phyloP scores from a whole-genome alignment of 1,140 invertebrate genomes.

The Pseudomyrmex flavicornis region DNA sequence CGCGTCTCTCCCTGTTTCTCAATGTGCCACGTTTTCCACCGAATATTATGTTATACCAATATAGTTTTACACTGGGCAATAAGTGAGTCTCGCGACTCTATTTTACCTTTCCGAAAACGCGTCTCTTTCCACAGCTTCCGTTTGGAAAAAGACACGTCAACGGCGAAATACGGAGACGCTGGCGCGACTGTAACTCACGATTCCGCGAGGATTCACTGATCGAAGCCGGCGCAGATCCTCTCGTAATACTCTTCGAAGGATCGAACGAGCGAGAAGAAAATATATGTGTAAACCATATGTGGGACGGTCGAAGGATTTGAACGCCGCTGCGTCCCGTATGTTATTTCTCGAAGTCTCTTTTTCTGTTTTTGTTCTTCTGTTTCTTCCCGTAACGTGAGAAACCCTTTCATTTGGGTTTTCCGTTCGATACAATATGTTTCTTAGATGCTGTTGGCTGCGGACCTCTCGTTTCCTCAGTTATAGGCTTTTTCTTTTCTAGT shows the following conservation, averaged over 20 bases:
- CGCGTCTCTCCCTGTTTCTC: too few relatives aligned
- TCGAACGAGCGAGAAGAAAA: slow-evolving; percentile 55
- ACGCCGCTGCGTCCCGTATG: neutral
- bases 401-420: neutral
- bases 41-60: neutral
- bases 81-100: slow-evolving; percentile 30
- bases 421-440: slow-evolving; percentile 24
- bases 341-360: neutral
- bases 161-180: slow-evolving; percentile 34
- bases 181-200: slow-evolving; percentile 63
- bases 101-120: slow-evolving; percentile 3
- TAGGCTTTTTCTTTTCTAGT: neutral
- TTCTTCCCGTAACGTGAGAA: neutral
- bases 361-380: neutral
- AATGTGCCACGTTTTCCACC: neutral
- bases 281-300: slow-evolving; percentile 54
- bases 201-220: slow-evolving; percentile 63
- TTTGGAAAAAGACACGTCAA: neutral
- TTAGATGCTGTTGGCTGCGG: neutral
- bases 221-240: slow-evolving; percentile 62
- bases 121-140: neutral
- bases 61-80: neutral
- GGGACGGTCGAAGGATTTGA: slow-evolving; percentile 36
- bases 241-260: slow-evolving; percentile 43
- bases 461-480: neutral